A percentile compares a stretch with the other conserved stretches of the same genome.
These are phyloP conservation scores for Polydrusus tereticollis DNA, from an alignment of 2,888 invertebrate species.

Conservation along the genomic window DNA sequence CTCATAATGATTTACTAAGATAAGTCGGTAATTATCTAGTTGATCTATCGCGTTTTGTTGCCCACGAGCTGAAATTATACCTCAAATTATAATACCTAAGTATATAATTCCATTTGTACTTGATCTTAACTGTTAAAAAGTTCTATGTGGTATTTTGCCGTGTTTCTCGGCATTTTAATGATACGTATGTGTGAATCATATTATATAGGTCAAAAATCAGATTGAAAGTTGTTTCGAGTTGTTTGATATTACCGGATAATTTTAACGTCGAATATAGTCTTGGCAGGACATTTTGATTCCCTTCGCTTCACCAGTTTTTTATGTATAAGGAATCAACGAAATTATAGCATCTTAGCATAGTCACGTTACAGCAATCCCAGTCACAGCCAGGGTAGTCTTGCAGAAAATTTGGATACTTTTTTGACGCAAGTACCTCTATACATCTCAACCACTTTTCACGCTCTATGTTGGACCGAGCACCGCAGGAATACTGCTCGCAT, in stretches of 20 bases:
- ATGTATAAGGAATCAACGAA: too few species aligned
- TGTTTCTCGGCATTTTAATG: conserved; percentile 14
- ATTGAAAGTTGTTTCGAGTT: conserved; percentile 24
- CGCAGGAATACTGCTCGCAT: too few species aligned
- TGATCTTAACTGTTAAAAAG: conserved; percentile 25
- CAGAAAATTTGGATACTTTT: too few species aligned
- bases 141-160: neutral
- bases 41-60: conserved; percentile 27
- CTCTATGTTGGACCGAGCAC: too few species aligned
- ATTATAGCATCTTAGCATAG: too few species aligned
- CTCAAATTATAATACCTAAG: conserved; percentile 27
- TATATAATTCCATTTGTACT: conserved; percentile 18
- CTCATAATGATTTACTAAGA: conserved; percentile 17
- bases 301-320: too few species aligned
- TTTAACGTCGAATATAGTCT: too few species aligned
- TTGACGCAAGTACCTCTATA: too few species aligned
- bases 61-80: conserved; percentile 23
- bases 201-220: conserved; percentile 21
- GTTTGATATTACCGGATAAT: conserved; percentile 5
- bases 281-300: too few species aligned
- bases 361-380: too few species aligned
- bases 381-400: too few species aligned
- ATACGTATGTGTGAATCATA: neutral
- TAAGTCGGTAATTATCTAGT: conserved; percentile 28
- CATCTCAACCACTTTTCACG: too few species aligned